Base-by-base conservation (phyloP, 2,888 invertebrate species). In the Hemicrepidius hirtus region DNA sequence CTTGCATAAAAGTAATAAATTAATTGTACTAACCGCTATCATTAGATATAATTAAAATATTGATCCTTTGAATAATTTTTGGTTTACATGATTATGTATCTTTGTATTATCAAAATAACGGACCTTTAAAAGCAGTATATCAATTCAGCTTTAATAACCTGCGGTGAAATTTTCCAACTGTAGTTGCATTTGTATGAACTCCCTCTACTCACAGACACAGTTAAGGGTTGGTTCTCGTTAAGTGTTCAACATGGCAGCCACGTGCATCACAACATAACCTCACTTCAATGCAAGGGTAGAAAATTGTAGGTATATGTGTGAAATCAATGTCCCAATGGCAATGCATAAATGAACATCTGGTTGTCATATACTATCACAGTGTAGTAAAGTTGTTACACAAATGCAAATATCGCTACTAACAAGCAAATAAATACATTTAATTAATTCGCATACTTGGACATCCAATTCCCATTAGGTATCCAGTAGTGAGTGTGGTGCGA, bases 371-470 rank as follows among this genome's bases (percentile, higher is more conserved):
- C 53, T 32, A 53, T 12, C 1, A 20, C 16, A 37, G 16, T 12
- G 37, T 57, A 24, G 24, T 24, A 24, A 37, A 57, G 35, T 13
- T 12, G 3, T 7, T 18, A 57, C 4, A 46, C 6, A 64, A 57
- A 55, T 57, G 63, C 44, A 69, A 69, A 57, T 32, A 32, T 68
- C 12, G 53, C 21, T 28, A 64, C 32, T 63, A 60, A 41, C 41
- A 62, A 40, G 41, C 62, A 49, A 40, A 20, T 68, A 62, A 68
- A 57, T 68, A 73, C 35, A 59, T 13, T 60, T 67, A 74, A 71
- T 69, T 41, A 70, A 71, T 71, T 71, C 71, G 71, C 74, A 74
- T 74, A 74, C 74, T 71, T 74, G 70, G 59, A 53, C 32, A 28
- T 20, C 13, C 53, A 59, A 55, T 40, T 64, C 46, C 57, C 24